phyloP scores from a whole-genome alignment of 2,113 vertebrate genomes.

The Sorex araneus region DNA sequence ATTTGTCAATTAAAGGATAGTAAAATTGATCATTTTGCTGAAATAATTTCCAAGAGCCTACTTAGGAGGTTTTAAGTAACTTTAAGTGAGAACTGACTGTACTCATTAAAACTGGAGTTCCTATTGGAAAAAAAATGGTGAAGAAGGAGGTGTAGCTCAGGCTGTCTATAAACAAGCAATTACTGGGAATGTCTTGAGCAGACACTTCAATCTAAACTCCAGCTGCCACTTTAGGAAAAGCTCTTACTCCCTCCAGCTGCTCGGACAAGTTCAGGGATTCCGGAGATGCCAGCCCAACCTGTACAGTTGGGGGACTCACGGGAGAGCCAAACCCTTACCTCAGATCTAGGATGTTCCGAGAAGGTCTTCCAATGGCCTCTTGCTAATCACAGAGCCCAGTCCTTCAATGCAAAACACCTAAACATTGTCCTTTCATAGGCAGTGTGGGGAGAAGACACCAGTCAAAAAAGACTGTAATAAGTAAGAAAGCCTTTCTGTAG shows the following conservation, averaged over 20 bases:
- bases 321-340: slow-evolving; percentile 34
- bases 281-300: background rate
- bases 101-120: background rate
- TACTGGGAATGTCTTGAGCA: background rate
- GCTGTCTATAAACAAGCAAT: slow-evolving; percentile 22
- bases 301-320: background rate
- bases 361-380: background rate
- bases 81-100: background rate
- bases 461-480: background rate
- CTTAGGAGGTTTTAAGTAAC: too few species aligned
- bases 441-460: background rate
- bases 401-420: background rate
- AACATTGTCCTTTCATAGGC: background rate
- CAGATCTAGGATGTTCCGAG: background rate
- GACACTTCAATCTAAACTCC: background rate
- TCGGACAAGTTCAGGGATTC: background rate
- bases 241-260: background rate
- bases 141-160: background rate
- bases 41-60: background rate
- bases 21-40: background rate
- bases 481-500: background rate
- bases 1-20: background rate
- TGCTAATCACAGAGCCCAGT: background rate
- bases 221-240: slow-evolving; percentile 16
- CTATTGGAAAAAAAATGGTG: background rate